Evolutionary conservation across 2,797 vertebrate species (phyloP).

Genomic region (Molossus alvarezi): DNA sequence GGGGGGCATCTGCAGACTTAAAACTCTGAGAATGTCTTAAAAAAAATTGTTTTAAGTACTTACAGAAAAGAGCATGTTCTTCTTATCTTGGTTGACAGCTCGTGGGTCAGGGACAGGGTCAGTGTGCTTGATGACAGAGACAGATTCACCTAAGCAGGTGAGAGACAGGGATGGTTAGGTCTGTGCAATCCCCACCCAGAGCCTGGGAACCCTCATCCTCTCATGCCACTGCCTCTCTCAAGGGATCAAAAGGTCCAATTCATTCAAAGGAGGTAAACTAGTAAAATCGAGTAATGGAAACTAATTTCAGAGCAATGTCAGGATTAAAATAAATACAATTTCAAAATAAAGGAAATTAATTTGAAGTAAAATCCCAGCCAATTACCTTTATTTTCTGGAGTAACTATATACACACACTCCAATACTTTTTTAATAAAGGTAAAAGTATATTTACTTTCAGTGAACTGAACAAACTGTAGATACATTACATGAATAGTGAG

Average conservation of each 20-base stretch:
- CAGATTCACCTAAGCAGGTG: constrained; percentile 94
- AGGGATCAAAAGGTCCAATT: neutral
- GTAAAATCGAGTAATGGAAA: constrained; percentile 37
- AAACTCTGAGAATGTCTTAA: neutral
- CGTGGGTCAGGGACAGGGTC: constrained; percentile 99
- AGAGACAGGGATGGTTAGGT: neutral
- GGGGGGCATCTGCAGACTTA: neutral
- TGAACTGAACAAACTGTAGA: neutral
- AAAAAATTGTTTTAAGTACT: constrained; percentile 84
- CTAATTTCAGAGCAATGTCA: neutral
- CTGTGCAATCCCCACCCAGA: neutral
- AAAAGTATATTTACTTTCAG: constrained; percentile 35
- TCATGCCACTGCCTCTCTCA: neutral
- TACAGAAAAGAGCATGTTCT: constrained; percentile 99
- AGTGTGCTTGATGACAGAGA: constrained; percentile 99
- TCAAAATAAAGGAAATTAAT: constrained; percentile 43
- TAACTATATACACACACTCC: neutral
- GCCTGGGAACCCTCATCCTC: neutral
- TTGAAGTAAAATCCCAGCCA: constrained; percentile 37
- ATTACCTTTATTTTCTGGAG: constrained; percentile 59
- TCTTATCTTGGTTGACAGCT: constrained; percentile 99
- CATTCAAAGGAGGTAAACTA: neutral
- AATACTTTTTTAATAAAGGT: neutral
- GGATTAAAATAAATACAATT: neutral
- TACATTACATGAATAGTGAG: neutral